Evolutionary conservation across 2,888 invertebrate species (phyloP).

Genomic region (Xestoiulus laeticollis): DNA sequence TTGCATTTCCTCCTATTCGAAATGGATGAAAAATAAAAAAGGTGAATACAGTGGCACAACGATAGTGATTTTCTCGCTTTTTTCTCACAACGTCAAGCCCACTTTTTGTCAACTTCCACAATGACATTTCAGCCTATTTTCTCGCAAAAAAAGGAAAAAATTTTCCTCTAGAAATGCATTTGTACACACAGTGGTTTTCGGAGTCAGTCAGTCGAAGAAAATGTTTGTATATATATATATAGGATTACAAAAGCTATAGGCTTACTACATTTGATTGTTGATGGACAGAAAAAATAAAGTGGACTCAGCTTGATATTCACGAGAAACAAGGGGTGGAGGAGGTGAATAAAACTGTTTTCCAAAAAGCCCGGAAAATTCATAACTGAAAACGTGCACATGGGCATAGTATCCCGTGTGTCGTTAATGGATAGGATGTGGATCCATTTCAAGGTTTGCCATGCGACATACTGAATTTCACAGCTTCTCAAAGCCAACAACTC

Average conservation of each 20-base stretch:
- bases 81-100: not conserved
- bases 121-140: conserved; percentile 3
- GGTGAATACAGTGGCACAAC: not conserved
- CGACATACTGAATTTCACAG: conserved; percentile 6
- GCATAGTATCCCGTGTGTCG: not conserved
- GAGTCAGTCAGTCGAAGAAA: conserved; percentile 41
- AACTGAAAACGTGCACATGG: not conserved
- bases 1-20: not conserved
- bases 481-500: conserved; percentile 3
- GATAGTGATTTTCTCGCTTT: not conserved
- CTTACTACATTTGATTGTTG: conserved; percentile 20
- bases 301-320: conserved; percentile 40
- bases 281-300: conserved; percentile 43
- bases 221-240: conserved; percentile 6
- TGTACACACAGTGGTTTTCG: conserved; percentile 7
- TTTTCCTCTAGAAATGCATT: not conserved
- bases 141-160: not conserved
- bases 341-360: not conserved
- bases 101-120: conserved; percentile 17
- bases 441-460: not conserved
- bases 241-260: conserved; percentile 24
- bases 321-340: not conserved
- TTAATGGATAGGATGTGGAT: not conserved
- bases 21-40: conserved; percentile 1
- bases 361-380: conserved; percentile 5